Conservation (phyloP, 2,797 vertebrate genomes). For the Telmatherina bonti region DNA sequence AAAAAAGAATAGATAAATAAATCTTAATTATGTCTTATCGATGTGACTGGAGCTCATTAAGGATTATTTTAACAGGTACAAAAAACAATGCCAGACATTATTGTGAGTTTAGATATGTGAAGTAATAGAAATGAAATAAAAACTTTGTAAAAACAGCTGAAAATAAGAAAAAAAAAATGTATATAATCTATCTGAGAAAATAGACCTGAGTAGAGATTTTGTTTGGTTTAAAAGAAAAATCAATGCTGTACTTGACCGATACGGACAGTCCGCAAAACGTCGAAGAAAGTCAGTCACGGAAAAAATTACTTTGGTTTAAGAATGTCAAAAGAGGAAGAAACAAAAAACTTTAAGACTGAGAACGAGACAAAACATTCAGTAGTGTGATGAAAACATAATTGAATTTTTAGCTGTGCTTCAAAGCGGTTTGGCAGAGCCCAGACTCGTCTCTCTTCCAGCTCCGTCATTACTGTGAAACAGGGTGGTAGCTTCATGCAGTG, state of each 20-base stretch:
- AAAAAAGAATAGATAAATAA: too few species aligned
- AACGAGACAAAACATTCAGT: slow-evolving; percentile 34
- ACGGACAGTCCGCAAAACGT: neutral
- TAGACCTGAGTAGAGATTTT: neutral
- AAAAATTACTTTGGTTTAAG: neutral
- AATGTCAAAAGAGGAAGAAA: neutral
- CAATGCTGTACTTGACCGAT: slow-evolving; percentile 9
- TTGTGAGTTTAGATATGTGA: too few species aligned
- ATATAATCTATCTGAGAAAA: neutral
- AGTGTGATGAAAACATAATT: slow-evolving; percentile 35
- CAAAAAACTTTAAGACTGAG: slow-evolving; percentile 8
- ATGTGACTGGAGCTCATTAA: too few species aligned
- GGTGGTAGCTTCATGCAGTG: slow-evolving; percentile 36
- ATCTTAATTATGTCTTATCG: too few species aligned
- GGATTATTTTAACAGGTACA: too few species aligned
- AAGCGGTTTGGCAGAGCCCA: slow-evolving; percentile 47
- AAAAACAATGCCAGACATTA: too few species aligned
- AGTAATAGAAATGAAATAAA: too few species aligned
- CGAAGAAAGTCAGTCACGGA: neutral
- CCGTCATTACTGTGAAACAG: slow-evolving; percentile 41
- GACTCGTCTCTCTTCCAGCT: slow-evolving; percentile 41
- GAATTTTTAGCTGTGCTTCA: slow-evolving; percentile 45
- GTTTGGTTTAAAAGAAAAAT: neutral
- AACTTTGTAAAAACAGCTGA: too few species aligned
- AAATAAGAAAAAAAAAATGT: too few species aligned